Percentiles rank a stretch among this genome's conserved stretches.
Evolutionary conservation across 2,113 vertebrate genomes (phyloP).

Genomic region (Notarius quadriscutis): DNA sequence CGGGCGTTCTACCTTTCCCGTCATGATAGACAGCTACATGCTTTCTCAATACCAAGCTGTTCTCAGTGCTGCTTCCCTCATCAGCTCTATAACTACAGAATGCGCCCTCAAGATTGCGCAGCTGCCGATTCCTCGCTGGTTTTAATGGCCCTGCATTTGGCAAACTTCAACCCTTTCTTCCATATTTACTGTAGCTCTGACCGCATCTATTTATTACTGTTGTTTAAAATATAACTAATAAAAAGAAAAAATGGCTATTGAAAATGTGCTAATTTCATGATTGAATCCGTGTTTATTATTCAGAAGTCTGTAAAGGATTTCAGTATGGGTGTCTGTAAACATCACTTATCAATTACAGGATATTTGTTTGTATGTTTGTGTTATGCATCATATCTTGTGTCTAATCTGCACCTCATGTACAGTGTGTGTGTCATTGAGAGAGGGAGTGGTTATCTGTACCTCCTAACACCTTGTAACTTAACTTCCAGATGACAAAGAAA

Average conservation of each 20-base stretch:
- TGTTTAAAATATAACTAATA: not conserved
- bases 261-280: not conserved
- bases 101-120: not conserved
- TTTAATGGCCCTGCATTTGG: not conserved
- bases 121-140: not conserved
- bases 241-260: not conserved
- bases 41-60: not conserved
- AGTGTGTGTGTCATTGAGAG: conserved; percentile 44
- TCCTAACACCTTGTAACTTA: conserved; percentile 79
- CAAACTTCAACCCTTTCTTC: not conserved
- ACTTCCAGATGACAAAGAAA: conserved; percentile 96
- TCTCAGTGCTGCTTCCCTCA: not conserved
- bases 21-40: not conserved
- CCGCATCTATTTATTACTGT: not conserved
- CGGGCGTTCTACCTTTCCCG: conserved; percentile 11
- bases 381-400: not conserved
- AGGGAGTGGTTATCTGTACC: conserved; percentile 43
- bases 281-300: not conserved
- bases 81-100: not conserved
- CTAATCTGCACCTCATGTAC: not conserved
- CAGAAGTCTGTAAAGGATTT: not conserved
- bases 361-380: not conserved
- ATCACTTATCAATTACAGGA: not conserved
- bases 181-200: not conserved
- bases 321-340: not conserved